These are phyloP conservation scores for Gandaritis pyraliata DNA, from an alignment of 2,888 invertebrate species.

Conservation along the genomic window DNA sequence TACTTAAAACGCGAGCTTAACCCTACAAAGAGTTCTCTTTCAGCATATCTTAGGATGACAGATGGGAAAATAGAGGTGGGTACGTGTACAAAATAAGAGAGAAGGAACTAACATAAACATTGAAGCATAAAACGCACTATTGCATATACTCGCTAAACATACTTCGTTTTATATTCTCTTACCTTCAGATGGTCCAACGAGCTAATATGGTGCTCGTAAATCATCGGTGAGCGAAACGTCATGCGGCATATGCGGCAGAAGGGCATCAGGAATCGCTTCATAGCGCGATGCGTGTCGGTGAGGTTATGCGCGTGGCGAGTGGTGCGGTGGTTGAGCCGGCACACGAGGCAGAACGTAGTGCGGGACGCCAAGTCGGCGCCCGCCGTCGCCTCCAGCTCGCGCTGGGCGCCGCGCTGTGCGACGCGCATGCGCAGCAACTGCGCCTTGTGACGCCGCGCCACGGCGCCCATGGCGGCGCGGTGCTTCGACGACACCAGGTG, in stretches of 20 bases:
- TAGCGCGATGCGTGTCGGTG: slow-evolving; percentile 92
- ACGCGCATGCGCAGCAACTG: slow-evolving; percentile 91
- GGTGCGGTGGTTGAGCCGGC: slow-evolving; percentile 90
- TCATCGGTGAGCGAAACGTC: slow-evolving; percentile 92
- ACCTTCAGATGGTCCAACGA: slow-evolving; percentile 93
- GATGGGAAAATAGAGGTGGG: no score
- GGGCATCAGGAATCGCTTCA: slow-evolving; percentile 93
- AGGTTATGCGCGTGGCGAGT: slow-evolving; percentile 90
- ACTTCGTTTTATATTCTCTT: not conserved
- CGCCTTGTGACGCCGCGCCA: slow-evolving; percentile 90
- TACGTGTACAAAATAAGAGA: no score
- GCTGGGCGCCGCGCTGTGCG: slow-evolving; percentile 91
- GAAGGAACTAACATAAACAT: no score
- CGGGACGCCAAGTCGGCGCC: slow-evolving; percentile 85
- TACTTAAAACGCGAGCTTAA: no score
- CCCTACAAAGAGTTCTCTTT: no score
- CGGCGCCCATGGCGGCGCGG: slow-evolving; percentile 88
- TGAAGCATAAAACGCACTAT: no score
- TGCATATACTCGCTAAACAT: no score
- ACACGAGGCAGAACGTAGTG: slow-evolving; percentile 89
- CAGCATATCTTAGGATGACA: no score
- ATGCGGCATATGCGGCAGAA: slow-evolving; percentile 91
- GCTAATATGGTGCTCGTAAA: slow-evolving; percentile 93
- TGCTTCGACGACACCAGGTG: slow-evolving; percentile 90
- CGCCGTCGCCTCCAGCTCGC: slow-evolving; percentile 89